Percentiles rank a stretch among this genome's conserved stretches.
These are phyloP conservation scores for Alviniconcha marisindica DNA, from an alignment of 1,140 invertebrate species.

Conservation along the genomic window DNA sequence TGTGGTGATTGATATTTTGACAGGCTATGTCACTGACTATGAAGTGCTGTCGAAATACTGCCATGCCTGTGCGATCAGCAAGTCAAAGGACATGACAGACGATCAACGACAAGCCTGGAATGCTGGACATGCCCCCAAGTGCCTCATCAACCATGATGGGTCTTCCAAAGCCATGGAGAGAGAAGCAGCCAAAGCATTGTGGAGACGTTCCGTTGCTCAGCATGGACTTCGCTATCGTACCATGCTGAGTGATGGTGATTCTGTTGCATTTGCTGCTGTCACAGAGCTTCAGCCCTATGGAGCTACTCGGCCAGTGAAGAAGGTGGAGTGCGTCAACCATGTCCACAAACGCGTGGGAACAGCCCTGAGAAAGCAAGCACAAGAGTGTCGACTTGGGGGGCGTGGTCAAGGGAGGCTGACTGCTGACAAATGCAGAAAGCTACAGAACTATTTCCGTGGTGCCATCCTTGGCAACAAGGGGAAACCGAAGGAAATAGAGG, in stretches of 20 bases:
- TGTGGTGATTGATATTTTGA: background rate
- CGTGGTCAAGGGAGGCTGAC: background rate
- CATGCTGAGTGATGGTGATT: conserved; percentile 24
- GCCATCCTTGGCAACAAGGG: background rate
- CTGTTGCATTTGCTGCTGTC: background rate
- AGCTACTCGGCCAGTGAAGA: background rate
- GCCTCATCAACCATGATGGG: no score
- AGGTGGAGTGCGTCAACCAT: conserved; percentile 24
- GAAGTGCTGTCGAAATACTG: conserved; percentile 3
- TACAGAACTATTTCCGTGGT: background rate
- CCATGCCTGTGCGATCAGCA: conserved; percentile 4
- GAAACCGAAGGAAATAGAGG: background rate
- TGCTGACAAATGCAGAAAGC: background rate
- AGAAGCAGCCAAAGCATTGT: background rate
- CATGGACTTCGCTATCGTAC: background rate
- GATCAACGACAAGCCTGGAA: no score
- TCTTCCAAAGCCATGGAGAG: no score
- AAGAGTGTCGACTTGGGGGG: background rate
- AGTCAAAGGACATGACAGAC: background rate
- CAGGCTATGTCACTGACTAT: background rate
- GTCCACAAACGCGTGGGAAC: conserved; percentile 15
- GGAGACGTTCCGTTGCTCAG: background rate
- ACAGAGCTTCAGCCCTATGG: background rate
- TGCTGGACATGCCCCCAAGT: no score
- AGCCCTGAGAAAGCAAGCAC: conserved; percentile 10